These are phyloP conservation scores for Xylocampa areola DNA, from an alignment of 2,888 invertebrate species.

Conservation along the genomic window DNA sequence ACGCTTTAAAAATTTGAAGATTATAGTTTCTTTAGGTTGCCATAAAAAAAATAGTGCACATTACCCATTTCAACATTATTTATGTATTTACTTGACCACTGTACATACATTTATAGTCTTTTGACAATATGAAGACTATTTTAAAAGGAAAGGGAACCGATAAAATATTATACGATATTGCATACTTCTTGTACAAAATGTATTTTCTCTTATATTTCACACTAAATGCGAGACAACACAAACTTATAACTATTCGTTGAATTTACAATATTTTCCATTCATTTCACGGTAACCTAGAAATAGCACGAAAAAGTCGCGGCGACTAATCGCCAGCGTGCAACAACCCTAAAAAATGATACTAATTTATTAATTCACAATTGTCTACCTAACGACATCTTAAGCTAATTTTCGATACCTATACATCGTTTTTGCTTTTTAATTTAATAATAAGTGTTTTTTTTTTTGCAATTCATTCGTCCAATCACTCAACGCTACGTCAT, in stretches of 20 bases:
- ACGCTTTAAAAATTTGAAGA: background rate
- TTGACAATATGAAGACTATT: conserved; percentile 14
- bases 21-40: background rate
- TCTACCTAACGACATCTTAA: conserved; percentile 57
- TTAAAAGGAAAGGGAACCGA: conserved; percentile 12
- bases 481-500: conserved; percentile 62
- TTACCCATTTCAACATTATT: conserved; percentile 16
- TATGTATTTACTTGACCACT: conserved; percentile 13
- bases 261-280: conserved; percentile 39
- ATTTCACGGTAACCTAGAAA: conserved; percentile 29
- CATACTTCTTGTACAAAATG: conserved; percentile 52
- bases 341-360: conserved; percentile 54
- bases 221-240: conserved; percentile 50
- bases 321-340: conserved; percentile 42
- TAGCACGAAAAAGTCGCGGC: conserved; percentile 49
- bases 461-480: conserved; percentile 62
- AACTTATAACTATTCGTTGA: conserved; percentile 58
- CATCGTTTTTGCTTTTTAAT: conserved; percentile 46
- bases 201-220: conserved; percentile 42
- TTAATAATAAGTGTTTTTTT: conserved; percentile 34
- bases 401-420: conserved; percentile 50
- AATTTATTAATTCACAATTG: conserved; percentile 55
- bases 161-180: conserved; percentile 33
- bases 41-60: conserved; percentile 1
- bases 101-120: conserved; percentile 13